Evolutionary conservation across 2,888 invertebrate species (phyloP).

Genomic region (Noctua fimbriata): DNA sequence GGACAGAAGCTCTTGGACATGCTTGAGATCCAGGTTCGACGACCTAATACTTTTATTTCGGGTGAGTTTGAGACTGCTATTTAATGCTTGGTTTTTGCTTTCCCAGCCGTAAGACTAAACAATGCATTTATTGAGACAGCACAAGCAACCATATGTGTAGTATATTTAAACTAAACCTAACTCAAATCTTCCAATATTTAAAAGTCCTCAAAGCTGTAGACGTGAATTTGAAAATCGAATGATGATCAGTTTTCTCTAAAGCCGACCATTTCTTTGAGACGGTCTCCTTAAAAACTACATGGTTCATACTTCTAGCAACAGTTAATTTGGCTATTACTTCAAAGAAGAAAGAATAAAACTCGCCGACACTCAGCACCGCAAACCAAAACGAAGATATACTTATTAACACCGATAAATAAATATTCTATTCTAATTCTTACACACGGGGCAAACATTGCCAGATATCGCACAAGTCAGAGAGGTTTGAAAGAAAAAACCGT

Average conservation of each 20-base stretch:
- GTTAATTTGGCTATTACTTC: not conserved
- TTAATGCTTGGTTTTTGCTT: not conserved
- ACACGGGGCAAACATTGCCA: no score
- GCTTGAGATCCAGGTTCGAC: constrained; percentile 92
- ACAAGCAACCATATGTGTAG: not conserved
- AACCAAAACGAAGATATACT: not conserved
- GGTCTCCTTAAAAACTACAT: not conserved
- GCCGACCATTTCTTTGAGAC: not conserved
- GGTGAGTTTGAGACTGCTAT: constrained; percentile 83
- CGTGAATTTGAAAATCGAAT: not conserved
- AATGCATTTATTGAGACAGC: not conserved
- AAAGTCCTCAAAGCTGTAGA: no score
- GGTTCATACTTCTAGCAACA: not conserved
- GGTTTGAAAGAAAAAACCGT: no score
- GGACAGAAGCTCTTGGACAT: constrained; percentile 95
- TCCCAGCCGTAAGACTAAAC: not conserved
- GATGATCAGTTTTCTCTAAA: not conserved
- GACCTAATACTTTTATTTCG: constrained; percentile 92
- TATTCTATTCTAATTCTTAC: not conserved
- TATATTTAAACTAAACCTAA: not conserved
- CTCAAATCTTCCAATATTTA: not conserved
- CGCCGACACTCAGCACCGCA: not conserved
- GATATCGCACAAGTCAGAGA: no score
- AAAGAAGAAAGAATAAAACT: not conserved
- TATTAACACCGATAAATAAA: not conserved